phyloP scores from a whole-genome alignment of 2,888 invertebrate genomes.

The Corbicula japonica region DNA sequence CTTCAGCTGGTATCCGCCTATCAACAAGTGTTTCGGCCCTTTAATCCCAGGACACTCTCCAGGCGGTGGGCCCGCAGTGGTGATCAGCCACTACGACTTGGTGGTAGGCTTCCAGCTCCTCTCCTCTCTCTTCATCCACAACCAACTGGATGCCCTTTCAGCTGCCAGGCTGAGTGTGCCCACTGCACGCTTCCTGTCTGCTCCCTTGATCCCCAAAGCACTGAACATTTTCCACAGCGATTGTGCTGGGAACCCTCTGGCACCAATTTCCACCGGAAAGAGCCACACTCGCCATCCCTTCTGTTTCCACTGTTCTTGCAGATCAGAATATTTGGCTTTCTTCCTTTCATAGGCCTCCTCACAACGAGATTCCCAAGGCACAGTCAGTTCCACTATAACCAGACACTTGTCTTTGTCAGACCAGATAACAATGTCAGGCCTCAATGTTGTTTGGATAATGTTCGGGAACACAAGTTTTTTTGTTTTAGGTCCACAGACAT shows the following conservation, averaged over 20 bases:
- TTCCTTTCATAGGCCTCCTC: constrained; percentile 33
- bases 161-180: too few relatives aligned
- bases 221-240: too few relatives aligned
- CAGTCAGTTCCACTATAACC: constrained; percentile 21
- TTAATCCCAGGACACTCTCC: too few relatives aligned
- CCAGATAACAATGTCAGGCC: constrained; percentile 7
- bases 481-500: constrained; percentile 6
- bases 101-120: too few relatives aligned
- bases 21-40: too few relatives aligned
- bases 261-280: constrained; percentile 27
- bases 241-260: constrained; percentile 9
- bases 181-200: constrained; percentile 6
- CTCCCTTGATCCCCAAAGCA: too few relatives aligned
- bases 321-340: constrained; percentile 9
- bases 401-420: background rate
- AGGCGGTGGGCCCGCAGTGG: too few relatives aligned
- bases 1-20: too few relatives aligned
- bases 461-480: background rate
- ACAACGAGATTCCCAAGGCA: background rate
- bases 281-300: constrained; percentile 11
- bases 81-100: too few relatives aligned
- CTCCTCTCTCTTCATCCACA: too few relatives aligned
- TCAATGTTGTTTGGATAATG: background rate
- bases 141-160: too few relatives aligned
- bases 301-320: constrained; percentile 4